Base-by-base conservation (phyloP, 1,140 invertebrate species). In the Drosophila ironensis region DNA sequence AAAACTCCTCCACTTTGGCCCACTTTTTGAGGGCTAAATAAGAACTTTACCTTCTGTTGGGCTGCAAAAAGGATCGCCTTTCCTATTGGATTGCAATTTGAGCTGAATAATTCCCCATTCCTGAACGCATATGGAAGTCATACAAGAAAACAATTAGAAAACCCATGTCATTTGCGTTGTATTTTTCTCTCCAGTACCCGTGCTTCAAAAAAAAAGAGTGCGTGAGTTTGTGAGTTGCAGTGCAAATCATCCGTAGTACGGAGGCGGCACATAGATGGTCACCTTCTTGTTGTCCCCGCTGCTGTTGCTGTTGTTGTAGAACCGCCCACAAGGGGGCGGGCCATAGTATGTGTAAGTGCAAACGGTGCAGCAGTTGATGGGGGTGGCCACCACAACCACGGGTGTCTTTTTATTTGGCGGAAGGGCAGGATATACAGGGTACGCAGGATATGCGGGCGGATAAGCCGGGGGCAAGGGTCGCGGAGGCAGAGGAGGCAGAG, bases 321-420 rank as follows among this genome's bases (percentile, higher is more conserved):
- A 74, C 33, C 71, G 75, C 11, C 63, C 47, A 27, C 87, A 89
- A 3, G 87, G 87, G n/a, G 82, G 87, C 17, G 87, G 87, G 0
- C 87, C 87, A 41, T 87, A 89, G 57, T 86, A 89, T 2, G 75
- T 76, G 30, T 68, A 89, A 6, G 78, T 75, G 41, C 75, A 86
- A 9, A 87, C 66, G 4, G 75, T 77, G 35, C 69, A 86, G 45
- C 87, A 89, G 27, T 74, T 81, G 19, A 80, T 67, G 45, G 81
- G 81, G 46, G 80, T 59, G 37, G 75, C 56, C 27, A 88, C 60
- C 24, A 82, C 69, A 60, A 80, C 46, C 16, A 84, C 46, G 5
- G 78, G 72, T n/a, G 66, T 68, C 5, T 71, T 50, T 9, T 33
- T 40, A 1, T 24, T 45, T 25, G 14, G 4, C 28, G 68, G 52